Conservation (phyloP, 2,797 vertebrate species). For the Pipistrellus nathusii region DNA sequence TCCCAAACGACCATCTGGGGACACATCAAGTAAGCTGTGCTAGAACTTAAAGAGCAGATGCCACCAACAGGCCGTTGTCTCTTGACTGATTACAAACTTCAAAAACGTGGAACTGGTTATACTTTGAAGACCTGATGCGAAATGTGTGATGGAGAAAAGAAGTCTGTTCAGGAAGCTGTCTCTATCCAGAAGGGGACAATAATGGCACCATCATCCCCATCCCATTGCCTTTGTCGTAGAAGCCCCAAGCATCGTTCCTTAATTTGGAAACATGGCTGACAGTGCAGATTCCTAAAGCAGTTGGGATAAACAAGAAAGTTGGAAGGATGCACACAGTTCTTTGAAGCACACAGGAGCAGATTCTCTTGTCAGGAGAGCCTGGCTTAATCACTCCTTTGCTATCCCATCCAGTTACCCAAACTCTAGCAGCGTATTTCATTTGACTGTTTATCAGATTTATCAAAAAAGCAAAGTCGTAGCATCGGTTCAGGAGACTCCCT, state of each 20-base stretch:
- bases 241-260: not conserved
- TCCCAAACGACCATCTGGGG: not conserved
- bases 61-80: not conserved
- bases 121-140: not conserved
- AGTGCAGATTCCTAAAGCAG: not conserved
- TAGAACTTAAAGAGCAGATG: not conserved
- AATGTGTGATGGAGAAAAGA: not conserved
- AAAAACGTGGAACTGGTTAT: not conserved
- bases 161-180: not conserved
- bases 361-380: slow-evolving; percentile 6
- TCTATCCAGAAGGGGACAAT: not conserved
- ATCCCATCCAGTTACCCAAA: not conserved
- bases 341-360: not conserved
- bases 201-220: slow-evolving; percentile 60
- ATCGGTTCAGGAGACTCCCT: not conserved
- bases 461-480: not conserved
- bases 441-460: slow-evolving; percentile 31
- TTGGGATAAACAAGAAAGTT: not conserved
- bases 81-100: not conserved
- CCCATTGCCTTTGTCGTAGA: not conserved
- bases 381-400: not conserved
- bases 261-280: slow-evolving; percentile 24
- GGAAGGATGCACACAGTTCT: not conserved
- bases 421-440: not conserved
- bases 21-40: not conserved